phyloP scores from a whole-genome alignment of 2,888 invertebrate genomes.

The Dromius quadrimaculatus region DNA sequence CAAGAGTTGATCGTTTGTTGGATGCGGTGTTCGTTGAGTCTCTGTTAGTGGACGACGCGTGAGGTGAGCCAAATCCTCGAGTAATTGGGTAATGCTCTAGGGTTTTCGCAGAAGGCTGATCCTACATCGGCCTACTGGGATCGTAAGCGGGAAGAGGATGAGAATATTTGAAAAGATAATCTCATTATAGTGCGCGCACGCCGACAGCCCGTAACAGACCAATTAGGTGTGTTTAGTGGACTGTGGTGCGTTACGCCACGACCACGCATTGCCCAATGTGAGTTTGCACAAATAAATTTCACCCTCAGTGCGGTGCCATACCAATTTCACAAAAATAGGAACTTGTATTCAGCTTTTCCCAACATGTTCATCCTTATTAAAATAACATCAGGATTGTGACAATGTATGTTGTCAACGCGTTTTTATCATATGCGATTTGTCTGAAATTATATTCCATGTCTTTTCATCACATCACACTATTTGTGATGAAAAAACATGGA shows the following conservation, averaged over 20 bases:
- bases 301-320: background rate
- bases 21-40: background rate
- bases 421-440: too few species aligned
- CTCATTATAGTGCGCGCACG: conserved; percentile 47
- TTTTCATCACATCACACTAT: too few species aligned
- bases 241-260: conserved; percentile 22
- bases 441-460: too few species aligned
- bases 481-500: too few species aligned
- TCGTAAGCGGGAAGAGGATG: too few species aligned
- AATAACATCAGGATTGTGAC: too few species aligned
- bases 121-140: conserved; percentile 36
- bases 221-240: conserved; percentile 62
- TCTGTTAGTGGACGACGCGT: conserved; percentile 13
- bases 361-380: too few species aligned
- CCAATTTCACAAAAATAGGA: too few species aligned
- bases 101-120: conserved; percentile 40
- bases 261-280: background rate
- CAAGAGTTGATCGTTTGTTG: conserved; percentile 19
- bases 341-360: too few species aligned
- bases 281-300: too few species aligned
- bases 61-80: conserved; percentile 50
- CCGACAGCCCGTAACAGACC: conserved; percentile 61
- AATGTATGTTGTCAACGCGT: too few species aligned
- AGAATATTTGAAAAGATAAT: conserved; percentile 53
- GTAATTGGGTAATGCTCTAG: conserved; percentile 52